These are phyloP conservation scores for Cephalopachus bancanus DNA, from an alignment of 2,797 vertebrate species.

Conservation along the genomic window DNA sequence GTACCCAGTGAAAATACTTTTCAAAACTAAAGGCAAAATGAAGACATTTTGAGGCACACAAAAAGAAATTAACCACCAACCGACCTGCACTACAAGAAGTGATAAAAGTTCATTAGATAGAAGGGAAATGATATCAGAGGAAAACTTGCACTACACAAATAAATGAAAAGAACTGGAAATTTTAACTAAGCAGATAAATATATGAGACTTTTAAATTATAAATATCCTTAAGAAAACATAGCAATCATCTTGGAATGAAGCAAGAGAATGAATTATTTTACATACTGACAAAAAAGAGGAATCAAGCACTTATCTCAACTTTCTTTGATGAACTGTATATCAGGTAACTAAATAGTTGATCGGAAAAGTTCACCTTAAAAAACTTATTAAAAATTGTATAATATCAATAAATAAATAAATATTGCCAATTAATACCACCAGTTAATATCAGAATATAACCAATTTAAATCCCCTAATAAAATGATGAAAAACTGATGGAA, in stretches of 20 bases:
- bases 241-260: background rate
- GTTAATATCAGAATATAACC: background rate
- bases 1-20: background rate
- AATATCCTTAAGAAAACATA: background rate
- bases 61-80: conserved; percentile 31
- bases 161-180: background rate
- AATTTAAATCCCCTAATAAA: background rate
- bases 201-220: background rate
- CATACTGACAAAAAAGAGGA: background rate
- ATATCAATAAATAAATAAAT: background rate
- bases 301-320: background rate
- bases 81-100: background rate
- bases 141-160: background rate
- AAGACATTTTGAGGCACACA: background rate
- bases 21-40: background rate
- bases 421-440: background rate
- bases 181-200: background rate
- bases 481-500: background rate
- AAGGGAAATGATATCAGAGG: background rate
- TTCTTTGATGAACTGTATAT: background rate
- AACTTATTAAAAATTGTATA: background rate
- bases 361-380: background rate
- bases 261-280: background rate
- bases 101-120: background rate
- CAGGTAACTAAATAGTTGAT: background rate